Conservation (phyloP, 1,140 invertebrate genomes). For the Hesperophylax magnus region DNA sequence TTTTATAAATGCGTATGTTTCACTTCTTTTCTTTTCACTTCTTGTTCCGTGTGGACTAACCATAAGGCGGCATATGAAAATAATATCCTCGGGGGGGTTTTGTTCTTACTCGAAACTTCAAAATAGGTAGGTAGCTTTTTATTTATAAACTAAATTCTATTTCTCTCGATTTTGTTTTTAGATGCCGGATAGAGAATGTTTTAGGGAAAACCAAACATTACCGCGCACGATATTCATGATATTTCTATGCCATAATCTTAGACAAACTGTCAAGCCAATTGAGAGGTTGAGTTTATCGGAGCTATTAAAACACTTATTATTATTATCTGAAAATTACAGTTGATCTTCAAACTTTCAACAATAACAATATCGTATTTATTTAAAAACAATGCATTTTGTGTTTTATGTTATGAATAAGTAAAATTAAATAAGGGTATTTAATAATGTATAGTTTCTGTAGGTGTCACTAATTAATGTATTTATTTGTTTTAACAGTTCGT, state of each 20-base stretch:
- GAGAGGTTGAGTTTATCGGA: neutral
- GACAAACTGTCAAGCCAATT: neutral
- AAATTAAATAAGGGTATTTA: too few species aligned
- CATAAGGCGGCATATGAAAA: conserved; percentile 12
- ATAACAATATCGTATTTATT: too few species aligned
- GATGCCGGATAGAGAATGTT: too few species aligned
- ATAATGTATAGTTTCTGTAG: too few species aligned
- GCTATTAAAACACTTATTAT: too few species aligned
- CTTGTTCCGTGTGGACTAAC: neutral
- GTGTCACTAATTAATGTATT: too few species aligned
- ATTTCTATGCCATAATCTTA: neutral
- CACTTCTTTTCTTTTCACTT: neutral
- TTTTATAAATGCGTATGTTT: conserved; percentile 13
- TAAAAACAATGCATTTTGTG: too few species aligned
- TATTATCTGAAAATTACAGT: too few species aligned
- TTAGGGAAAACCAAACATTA: too few species aligned
- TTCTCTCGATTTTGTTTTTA: neutral
- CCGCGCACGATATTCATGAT: neutral
- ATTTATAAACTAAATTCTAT: neutral
- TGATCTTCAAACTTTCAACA: too few species aligned
- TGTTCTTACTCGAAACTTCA: neutral
- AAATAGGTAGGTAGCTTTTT: neutral
- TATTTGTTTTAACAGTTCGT: too few species aligned
- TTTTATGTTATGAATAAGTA: too few species aligned
- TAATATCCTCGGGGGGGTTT: conserved; percentile 23